Conservation (phyloP, 23 tunicate genomes). For the Halocynthia roretzi region DNA sequence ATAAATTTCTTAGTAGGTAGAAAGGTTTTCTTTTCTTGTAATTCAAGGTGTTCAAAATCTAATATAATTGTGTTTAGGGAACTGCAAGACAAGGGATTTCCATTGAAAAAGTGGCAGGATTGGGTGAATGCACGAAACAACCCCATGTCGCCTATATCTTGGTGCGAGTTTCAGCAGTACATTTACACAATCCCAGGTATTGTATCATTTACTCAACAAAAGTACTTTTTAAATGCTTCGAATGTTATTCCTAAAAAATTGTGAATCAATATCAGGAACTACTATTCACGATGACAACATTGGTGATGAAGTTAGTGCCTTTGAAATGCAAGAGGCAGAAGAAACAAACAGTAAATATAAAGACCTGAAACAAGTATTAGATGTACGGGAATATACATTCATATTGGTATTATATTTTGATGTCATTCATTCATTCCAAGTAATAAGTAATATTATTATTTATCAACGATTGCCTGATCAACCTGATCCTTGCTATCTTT, state of each 20-base stretch:
- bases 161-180: constrained; percentile 62
- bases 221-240: background rate
- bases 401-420: too few species aligned
- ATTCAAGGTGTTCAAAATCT: too few species aligned
- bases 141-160: constrained; percentile 20
- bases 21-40: too few species aligned
- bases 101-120: constrained; percentile 44
- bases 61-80: constrained; percentile 10
- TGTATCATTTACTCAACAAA: background rate
- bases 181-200: constrained; percentile 56
- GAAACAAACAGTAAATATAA: constrained; percentile 33
- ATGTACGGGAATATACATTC: constrained; percentile 18
- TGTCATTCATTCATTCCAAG: too few species aligned
- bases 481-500: too few species aligned
- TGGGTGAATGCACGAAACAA: constrained; percentile 27
- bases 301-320: background rate
- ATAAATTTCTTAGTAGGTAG: too few species aligned
- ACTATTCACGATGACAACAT: constrained; percentile 29
- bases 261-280: too few species aligned
- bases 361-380: constrained; percentile 37
- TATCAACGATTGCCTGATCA: too few species aligned
- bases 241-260: too few species aligned
- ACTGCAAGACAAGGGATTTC: constrained; percentile 28
- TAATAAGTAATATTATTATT: too few species aligned
- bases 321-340: constrained; percentile 24